Percentiles rank a stretch among this genome's conserved stretches.
phyloP scores from a whole-genome alignment of 2,797 vertebrate genomes.

The Coreius guichenoti region DNA sequence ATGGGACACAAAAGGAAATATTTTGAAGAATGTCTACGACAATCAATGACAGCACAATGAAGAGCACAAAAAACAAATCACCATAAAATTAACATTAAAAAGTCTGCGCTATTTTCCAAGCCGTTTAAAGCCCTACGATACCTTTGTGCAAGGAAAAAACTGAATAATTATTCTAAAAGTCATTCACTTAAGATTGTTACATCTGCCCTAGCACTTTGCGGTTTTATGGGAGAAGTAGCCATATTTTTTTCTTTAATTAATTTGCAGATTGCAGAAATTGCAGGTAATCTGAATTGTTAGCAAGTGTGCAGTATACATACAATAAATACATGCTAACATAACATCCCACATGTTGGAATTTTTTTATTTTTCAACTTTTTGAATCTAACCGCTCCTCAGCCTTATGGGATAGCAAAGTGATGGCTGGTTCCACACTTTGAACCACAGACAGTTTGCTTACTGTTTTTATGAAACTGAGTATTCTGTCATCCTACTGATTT shows the following conservation, averaged over 20 bases:
- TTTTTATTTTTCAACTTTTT: not conserved
- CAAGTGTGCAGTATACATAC: too few relatives aligned
- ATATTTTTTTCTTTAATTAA: not conserved
- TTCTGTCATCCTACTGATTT: not conserved
- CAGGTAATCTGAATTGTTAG: not conserved
- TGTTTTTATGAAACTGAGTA: not conserved
- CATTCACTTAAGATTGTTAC: conserved; percentile 5
- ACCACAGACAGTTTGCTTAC: not conserved
- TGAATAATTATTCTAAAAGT: not conserved
- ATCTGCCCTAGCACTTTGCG: not conserved
- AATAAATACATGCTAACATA: too few relatives aligned
- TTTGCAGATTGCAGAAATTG: not conserved
- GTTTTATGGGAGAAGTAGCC: not conserved
- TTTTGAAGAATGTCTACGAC: not conserved
- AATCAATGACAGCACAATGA: not conserved
- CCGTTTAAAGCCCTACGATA: not conserved
- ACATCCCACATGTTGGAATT: too few relatives aligned
- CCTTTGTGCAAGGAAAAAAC: not conserved
- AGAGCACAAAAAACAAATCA: not conserved
- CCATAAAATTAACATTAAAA: conserved; percentile 10
- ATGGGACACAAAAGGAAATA: not conserved
- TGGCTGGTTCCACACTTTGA: not conserved
- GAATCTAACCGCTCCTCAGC: not conserved
- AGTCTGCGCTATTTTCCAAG: not conserved
- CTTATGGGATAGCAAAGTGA: not conserved